A percentile compares a stretch with the other conserved stretches of the same genome.
Conservation (phyloP, 2,113 vertebrate genomes). For the Henicopernis longicauda region DNA sequence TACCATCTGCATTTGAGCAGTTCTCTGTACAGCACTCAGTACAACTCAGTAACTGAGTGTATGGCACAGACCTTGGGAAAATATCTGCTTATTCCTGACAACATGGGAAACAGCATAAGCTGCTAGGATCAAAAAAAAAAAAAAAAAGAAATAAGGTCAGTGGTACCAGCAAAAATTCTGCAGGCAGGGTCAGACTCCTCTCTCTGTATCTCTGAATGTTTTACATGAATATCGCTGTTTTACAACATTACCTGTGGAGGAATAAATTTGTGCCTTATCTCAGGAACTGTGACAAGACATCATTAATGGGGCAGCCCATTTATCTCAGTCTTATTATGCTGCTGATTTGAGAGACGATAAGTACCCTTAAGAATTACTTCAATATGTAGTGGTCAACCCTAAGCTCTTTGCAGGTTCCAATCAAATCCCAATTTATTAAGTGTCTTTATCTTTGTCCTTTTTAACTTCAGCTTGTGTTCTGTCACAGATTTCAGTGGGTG, state of each 20-base stretch:
- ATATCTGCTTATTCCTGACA: neutral
- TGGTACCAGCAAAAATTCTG: neutral
- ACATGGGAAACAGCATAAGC: neutral
- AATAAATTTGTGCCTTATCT: neutral
- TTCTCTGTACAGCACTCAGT: neutral
- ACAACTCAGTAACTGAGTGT: neutral
- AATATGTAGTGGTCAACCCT: neutral
- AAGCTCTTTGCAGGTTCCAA: neutral
- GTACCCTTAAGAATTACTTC: neutral
- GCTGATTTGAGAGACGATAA: neutral
- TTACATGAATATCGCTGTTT: neutral
- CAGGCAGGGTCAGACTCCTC: neutral
- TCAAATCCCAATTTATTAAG: neutral
- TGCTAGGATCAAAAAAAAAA: neutral
- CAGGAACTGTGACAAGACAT: neutral
- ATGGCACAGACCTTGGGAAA: neutral
- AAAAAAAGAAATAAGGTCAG: neutral
- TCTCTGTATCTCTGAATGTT: neutral
- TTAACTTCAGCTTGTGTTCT: neutral
- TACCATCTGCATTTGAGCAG: neutral
- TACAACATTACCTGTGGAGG: neutral
- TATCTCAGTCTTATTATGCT: neutral
- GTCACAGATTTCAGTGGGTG: neutral
- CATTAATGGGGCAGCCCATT: neutral
- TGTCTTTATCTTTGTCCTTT: neutral